Evolutionary conservation across 1,140 invertebrate species (phyloP), one percentile per base, ranked within the genome.

Genomic region (Trichonephila clavipes): DNA sequence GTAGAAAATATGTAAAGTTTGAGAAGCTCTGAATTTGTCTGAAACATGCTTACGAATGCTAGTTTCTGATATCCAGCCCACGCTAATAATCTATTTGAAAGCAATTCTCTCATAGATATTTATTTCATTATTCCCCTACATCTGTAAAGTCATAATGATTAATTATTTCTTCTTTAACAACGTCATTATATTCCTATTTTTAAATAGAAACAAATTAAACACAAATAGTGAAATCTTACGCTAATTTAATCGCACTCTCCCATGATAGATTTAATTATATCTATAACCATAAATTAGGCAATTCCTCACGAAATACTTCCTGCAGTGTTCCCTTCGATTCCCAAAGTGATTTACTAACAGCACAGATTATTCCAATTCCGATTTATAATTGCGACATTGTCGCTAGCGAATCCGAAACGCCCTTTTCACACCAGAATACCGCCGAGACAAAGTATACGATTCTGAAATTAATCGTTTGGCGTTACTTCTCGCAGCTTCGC

Each of bases 401-500:
- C 64, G 64, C 24, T 28, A 28, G 24, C 24, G 69, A 72, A 28
- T 72, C 24, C 69, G 24, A 10, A 28, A 28, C 69, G 69, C 24
- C 24, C 69, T 34, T 34, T 72, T 72, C 69, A 72, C 69, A 34
- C 69, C 24, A 16, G 16, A 72, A 72, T 72, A 72, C 69, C 28
- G 16, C 69, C 24, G 69, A 72, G 69, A 72, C 69, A 72, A 72
- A 72, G 69, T 72, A 72, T 72, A 72, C 64, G 64, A n/a, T 24
- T 21, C 64, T n/a, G n/a, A 28, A 24, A 72, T 72, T 28, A 72
- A 72, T 72, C 69, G 24, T 66, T 66, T 8, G 8, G 69, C 69
- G 28, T 72, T 24, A 85, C 82, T 85, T 85, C 82, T 24, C 82
- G 58, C 82, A 16, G 21, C 82, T 85, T 59, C 58, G 58, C n/a